Evolutionary conservation across 2,113 vertebrate species (phyloP).

Genomic region (Lamprologus speciosus): DNA sequence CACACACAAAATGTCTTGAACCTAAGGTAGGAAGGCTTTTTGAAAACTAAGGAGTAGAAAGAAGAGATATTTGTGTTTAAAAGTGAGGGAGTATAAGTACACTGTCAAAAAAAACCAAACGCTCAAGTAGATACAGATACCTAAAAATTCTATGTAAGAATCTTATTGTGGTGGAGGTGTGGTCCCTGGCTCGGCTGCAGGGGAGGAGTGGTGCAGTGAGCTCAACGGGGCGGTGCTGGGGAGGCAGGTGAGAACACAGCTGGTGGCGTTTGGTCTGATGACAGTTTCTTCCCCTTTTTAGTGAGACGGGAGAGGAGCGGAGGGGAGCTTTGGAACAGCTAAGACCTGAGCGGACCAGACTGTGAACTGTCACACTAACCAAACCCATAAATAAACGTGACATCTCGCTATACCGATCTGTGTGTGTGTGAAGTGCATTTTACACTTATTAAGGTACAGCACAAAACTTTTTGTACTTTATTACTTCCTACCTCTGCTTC

Average conservation of each 20-base stretch:
- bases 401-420: not conserved
- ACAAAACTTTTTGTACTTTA: not conserved
- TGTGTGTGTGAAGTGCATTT: not conserved
- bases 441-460: not conserved
- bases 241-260: not conserved
- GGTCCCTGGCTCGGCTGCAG: not conserved
- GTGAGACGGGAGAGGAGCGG: not conserved
- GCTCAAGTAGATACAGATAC: not conserved
- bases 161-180: not conserved
- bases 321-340: not conserved
- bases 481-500: not conserved
- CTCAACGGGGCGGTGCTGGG: not conserved
- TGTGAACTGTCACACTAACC: not conserved
- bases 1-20: not conserved
- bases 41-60: not conserved
- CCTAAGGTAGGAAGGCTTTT: not conserved
- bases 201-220: not conserved
- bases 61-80: not conserved
- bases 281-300: not conserved
- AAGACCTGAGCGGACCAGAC: not conserved
- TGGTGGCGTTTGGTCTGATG: not conserved
- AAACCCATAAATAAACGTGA: not conserved
- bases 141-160: not conserved
- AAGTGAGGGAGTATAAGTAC: not conserved
- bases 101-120: not conserved